Percentiles rank a stretch among this genome's conserved stretches.
phyloP scores from a whole-genome alignment of 2,113 vertebrate genomes.

The Opisthocomus hoazin region DNA sequence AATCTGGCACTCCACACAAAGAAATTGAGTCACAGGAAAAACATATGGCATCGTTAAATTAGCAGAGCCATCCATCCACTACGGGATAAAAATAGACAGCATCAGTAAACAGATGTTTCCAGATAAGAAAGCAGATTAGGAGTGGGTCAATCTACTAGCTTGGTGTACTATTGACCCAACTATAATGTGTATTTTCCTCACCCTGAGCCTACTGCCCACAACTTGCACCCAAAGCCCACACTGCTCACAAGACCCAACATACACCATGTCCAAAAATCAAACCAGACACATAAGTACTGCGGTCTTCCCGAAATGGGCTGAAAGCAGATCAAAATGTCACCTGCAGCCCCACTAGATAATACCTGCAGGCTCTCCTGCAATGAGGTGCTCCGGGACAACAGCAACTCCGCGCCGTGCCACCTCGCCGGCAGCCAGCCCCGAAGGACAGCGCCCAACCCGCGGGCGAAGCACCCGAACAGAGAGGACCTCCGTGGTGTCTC shows the following conservation, averaged over 20 bases:
- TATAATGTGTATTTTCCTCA: rapidly evolving
- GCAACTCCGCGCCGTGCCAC: rapidly evolving
- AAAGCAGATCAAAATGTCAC: neutral
- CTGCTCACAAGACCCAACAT: neutral
- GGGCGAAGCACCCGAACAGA: rapidly evolving
- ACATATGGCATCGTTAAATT: neutral
- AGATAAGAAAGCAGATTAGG: neutral
- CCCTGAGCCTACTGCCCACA: neutral
- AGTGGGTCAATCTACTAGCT: neutral
- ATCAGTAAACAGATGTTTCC: neutral
- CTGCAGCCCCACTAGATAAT: neutral
- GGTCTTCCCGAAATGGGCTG: neutral
- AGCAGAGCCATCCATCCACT: neutral
- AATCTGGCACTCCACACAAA: neutral
- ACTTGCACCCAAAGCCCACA: neutral
- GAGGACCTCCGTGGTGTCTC: rapidly evolving
- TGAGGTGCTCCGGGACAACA: no score
- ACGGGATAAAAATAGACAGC: neutral
- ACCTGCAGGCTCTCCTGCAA: rapidly evolving
- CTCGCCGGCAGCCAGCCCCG: neutral
- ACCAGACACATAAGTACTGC: neutral
- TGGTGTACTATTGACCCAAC: neutral
- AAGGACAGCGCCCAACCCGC: neutral
- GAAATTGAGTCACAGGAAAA: neutral
- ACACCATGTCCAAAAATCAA: neutral